phyloP scores from a whole-genome alignment of 2,888 invertebrate species.

The Platycheirus rosarum region DNA sequence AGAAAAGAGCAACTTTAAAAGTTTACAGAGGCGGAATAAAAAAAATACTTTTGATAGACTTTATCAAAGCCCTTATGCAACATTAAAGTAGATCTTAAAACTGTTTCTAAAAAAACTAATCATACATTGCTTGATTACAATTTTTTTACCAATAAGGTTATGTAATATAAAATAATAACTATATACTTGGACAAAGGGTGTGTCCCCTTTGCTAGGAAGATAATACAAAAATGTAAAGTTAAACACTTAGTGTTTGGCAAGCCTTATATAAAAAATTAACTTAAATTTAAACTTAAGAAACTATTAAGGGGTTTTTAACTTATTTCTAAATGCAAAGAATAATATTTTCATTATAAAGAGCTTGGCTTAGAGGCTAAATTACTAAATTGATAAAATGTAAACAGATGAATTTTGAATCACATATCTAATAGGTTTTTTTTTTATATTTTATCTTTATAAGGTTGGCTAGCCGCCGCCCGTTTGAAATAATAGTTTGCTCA shows the following conservation, averaged over 20 bases:
- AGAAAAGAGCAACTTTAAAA: conserved; percentile 61
- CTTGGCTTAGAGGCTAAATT: conserved; percentile 39
- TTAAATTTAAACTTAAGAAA: conserved; percentile 1
- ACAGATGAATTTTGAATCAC: conserved; percentile 70
- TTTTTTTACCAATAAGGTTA: conserved; percentile 47
- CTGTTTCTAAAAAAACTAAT: conserved; percentile 31
- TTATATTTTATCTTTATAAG: conserved; percentile 23
- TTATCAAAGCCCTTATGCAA: conserved; percentile 47
- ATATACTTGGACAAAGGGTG: conserved; percentile 62
- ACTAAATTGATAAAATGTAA: conserved; percentile 31
- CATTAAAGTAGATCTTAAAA: conserved; percentile 2
- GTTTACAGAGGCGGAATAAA: conserved; percentile 67
- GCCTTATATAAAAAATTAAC: conserved; percentile 47
- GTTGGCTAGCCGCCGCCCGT: conserved; percentile 55
- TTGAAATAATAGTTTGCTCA: conserved; percentile 40
- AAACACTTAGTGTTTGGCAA: conserved; percentile 75
- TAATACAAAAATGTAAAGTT: conserved; percentile 68
- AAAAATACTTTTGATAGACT: conserved; percentile 66
- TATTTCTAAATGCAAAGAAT: conserved; percentile 28
- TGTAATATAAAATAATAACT: conserved; percentile 36
- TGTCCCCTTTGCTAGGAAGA: conserved; percentile 69
- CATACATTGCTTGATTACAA: conserved; percentile 66
- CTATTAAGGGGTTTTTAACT: conserved; percentile 1
- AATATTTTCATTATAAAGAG: conserved; percentile 10
- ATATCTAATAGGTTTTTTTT: conserved; percentile 63